Evolutionary conservation across 2,113 vertebrate genomes (phyloP).

Genomic region (Notiomystis cincta): DNA sequence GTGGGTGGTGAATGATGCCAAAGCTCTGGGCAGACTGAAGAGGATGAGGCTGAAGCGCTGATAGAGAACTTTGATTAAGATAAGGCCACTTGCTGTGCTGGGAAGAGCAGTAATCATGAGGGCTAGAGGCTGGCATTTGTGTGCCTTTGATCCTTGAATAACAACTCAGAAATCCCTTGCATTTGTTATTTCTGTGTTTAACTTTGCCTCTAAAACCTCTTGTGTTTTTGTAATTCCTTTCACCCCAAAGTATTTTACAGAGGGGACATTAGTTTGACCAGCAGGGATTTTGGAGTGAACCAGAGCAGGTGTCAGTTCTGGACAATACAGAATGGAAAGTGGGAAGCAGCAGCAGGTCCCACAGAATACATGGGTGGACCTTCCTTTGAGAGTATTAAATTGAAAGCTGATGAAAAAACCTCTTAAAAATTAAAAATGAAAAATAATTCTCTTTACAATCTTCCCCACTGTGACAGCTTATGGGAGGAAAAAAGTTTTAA

Average conservation of each 20-base stretch:
- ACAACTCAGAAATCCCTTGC: neutral
- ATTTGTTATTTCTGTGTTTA: neutral
- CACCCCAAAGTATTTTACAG: neutral
- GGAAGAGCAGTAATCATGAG: neutral
- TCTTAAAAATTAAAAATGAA: neutral
- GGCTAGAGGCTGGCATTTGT: neutral
- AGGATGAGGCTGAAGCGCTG: neutral
- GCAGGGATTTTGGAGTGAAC: neutral
- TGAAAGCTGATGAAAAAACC: neutral
- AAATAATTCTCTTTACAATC: neutral
- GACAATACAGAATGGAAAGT: neutral
- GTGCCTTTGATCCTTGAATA: neutral
- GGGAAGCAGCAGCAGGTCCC: neutral
- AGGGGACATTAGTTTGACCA: neutral
- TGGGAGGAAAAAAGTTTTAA: neutral
- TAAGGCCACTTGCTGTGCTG: neutral
- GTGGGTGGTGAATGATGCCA: neutral
- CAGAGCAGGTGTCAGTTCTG: neutral
- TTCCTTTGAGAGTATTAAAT: neutral
- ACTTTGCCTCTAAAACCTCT: neutral
- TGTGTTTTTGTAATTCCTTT: neutral
- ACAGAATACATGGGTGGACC: neutral
- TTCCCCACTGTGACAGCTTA: neutral
- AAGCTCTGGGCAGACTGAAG: neutral
- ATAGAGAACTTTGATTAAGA: conserved; percentile 7